These are phyloP conservation scores for Chrysochloris asiatica DNA, from an alignment of 2,113 vertebrate genomes.

Conservation along the genomic window DNA sequence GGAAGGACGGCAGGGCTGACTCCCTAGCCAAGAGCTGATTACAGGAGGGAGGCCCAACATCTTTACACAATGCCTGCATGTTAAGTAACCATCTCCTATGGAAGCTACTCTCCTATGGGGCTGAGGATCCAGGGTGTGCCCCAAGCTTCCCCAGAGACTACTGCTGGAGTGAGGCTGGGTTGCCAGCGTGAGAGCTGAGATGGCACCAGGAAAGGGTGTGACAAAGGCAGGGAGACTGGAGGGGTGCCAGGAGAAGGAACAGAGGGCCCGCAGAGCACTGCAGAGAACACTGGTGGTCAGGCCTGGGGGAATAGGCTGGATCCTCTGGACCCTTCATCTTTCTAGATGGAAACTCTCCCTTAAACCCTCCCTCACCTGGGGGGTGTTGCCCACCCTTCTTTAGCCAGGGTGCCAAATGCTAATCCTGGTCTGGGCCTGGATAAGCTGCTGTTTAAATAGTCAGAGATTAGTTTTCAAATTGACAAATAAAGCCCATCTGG, in stretches of 20 bases:
- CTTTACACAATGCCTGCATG: not conserved
- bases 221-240: not conserved
- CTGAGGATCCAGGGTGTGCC: not conserved
- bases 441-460: slow-evolving; percentile 71
- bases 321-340: not conserved
- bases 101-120: not conserved
- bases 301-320: accelerated
- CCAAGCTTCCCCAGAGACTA: too few relatives aligned
- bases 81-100: not conserved
- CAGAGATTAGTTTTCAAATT: slow-evolving; percentile 70
- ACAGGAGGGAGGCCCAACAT: not conserved
- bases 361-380: slow-evolving; percentile 46
- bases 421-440: slow-evolving; percentile 69
- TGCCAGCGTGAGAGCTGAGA: not conserved
- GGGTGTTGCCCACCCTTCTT: slow-evolving; percentile 64
- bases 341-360: slow-evolving; percentile 59
- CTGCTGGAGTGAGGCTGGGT: too few relatives aligned
- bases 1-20: not conserved
- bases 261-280: not conserved
- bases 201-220: not conserved
- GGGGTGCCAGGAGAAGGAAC: too few relatives aligned
- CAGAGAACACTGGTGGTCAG: not conserved
- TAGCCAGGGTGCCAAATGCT: slow-evolving; percentile 68
- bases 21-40: not conserved
- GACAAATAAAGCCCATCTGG: slow-evolving; percentile 72